phyloP scores from a whole-genome alignment of 2,113 vertebrate genomes.

The Pedetes capensis region DNA sequence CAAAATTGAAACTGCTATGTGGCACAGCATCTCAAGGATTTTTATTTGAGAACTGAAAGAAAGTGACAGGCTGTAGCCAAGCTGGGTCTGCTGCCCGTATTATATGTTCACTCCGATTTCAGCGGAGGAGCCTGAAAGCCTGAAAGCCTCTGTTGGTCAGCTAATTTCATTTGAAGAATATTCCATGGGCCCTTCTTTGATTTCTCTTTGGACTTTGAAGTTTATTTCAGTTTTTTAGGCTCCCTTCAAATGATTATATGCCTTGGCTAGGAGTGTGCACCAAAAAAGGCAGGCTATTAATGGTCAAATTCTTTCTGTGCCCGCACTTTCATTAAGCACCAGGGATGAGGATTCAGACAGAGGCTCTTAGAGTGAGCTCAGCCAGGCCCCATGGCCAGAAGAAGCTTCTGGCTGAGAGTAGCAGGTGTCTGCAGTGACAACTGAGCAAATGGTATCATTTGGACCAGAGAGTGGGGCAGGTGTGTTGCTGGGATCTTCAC shows the following conservation, averaged over 20 bases:
- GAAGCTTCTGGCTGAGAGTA: not conserved
- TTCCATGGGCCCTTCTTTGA: not conserved
- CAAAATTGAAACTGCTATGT: not conserved
- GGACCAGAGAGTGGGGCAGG: accelerated
- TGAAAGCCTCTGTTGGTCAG: not conserved
- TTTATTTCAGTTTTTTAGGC: not conserved
- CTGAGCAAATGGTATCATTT: no score
- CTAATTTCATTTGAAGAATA: slow-evolving; percentile 15
- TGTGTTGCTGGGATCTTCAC: accelerated
- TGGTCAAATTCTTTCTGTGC: not conserved
- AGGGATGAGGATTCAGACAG: not conserved
- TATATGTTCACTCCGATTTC: accelerated
- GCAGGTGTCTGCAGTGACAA: not conserved
- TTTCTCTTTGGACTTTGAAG: slow-evolving; percentile 30
- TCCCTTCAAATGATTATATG: not conserved
- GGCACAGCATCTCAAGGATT: not conserved
- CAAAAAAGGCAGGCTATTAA: not conserved
- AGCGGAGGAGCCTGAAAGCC: not conserved
- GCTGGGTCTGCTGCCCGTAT: accelerated
- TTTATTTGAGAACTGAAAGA: not conserved
- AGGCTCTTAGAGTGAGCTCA: not conserved
- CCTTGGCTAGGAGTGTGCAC: not conserved
- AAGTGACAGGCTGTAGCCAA: not conserved
- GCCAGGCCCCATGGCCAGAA: not conserved
- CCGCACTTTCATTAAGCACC: not conserved